A percentile compares a stretch with the other conserved stretches of the same genome.
Evolutionary conservation across 2,797 vertebrate genomes (phyloP).

Genomic region (Vipera ursinii): DNA sequence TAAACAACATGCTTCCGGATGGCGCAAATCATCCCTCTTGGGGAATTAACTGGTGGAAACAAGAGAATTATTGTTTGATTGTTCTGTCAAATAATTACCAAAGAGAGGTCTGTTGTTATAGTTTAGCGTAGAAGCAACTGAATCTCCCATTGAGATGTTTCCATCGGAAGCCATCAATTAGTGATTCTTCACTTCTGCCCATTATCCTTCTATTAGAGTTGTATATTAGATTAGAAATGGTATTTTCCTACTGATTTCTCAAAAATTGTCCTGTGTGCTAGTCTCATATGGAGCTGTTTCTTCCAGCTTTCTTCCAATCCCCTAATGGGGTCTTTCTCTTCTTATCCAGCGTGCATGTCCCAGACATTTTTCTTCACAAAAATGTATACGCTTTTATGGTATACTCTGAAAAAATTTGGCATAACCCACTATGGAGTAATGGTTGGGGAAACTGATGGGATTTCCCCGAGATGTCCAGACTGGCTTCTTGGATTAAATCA

Average conservation of each 20-base stretch:
- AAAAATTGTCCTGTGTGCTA: neutral
- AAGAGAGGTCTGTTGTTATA: neutral
- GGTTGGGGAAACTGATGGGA: neutral
- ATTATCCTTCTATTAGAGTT: neutral
- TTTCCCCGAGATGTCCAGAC: neutral
- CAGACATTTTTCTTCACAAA: neutral
- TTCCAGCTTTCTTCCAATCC: neutral
- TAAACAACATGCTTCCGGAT: neutral
- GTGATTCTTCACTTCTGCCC: neutral
- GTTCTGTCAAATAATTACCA: constrained; percentile 2
- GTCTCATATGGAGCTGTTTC: neutral
- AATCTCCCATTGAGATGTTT: neutral
- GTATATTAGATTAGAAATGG: neutral
- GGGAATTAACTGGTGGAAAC: constrained; percentile 27
- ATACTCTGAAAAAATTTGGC: neutral
- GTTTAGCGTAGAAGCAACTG: neutral
- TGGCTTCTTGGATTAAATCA: neutral
- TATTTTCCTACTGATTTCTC: neutral
- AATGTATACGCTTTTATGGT: neutral
- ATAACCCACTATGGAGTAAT: neutral
- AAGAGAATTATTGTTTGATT: constrained; percentile 25
- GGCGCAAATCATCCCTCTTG: constrained; percentile 18
- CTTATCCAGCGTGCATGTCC: too few relatives aligned
- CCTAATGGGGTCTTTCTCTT: neutral
- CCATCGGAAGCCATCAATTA: neutral